Evolutionary conservation across 2,888 invertebrate genomes (phyloP).

Genomic region (Alsophila aescularia): DNA sequence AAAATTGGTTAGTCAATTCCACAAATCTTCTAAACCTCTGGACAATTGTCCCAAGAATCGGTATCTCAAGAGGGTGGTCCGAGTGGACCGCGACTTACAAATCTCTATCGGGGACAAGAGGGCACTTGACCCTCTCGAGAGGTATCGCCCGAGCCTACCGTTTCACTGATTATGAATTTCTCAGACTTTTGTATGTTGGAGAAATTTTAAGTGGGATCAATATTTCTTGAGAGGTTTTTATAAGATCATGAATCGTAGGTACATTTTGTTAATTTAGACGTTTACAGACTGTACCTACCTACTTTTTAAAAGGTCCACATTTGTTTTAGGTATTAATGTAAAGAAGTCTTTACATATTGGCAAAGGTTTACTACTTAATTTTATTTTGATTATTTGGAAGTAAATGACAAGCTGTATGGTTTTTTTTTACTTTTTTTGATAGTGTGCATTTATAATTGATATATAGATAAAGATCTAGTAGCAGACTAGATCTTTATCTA

Average conservation of each 20-base stretch:
- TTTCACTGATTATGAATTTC: slow-evolving; percentile 22
- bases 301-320: no score
- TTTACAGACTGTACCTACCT: no score
- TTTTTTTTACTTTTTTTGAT: no score
- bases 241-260: not conserved
- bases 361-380: no score
- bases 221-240: not conserved
- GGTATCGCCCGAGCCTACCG: slow-evolving; percentile 32
- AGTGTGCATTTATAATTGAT: no score
- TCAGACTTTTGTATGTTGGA: slow-evolving; percentile 5
- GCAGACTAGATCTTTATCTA: no score
- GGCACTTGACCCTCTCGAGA: slow-evolving; percentile 63
- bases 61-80: slow-evolving; percentile 57
- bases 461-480: no score
- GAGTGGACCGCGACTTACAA: slow-evolving; percentile 69
- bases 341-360: no score
- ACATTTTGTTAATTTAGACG: no score
- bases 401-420: no score
- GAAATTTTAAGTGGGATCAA: slow-evolving; percentile 15
- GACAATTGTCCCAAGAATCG: slow-evolving; percentile 57
- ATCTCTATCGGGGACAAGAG: slow-evolving; percentile 68
- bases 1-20: slow-evolving; percentile 24
- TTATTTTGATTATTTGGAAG: no score
- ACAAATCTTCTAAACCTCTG: slow-evolving; percentile 40
- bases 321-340: no score